Base-by-base conservation (phyloP, 2,113 vertebrate species). In the Chaetorhynchus papuensis region DNA sequence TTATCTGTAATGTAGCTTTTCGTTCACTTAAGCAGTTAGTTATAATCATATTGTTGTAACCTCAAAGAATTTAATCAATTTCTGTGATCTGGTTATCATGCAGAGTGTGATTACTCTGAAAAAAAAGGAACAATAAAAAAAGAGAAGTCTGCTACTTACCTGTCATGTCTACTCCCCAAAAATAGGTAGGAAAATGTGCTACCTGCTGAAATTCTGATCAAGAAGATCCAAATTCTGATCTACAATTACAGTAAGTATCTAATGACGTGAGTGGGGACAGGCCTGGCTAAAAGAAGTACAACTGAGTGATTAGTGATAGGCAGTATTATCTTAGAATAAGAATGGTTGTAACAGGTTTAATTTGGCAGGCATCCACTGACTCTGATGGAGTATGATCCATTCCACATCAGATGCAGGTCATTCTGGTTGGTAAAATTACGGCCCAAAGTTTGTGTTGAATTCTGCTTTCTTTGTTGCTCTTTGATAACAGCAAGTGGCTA, bases 51-150 rank as follows among this genome's bases (percentile, higher is more conserved):
- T 64, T 86, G 56, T 81, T 95, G 37, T 76, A 96, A 92, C 87
- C 49, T 97, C 61, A 85, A 87, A 90, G 69, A 94, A 94, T 95
- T 76, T 94, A 97, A 96, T 93, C 87, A 95, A 83, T 59, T 83
- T 77, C 61, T 45, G 21, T 76, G 65, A 30, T 59, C 50, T 59
- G 42, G 76, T 37, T 63, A 68, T 56, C 23, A 57, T 41, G 21
- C 31, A 88, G 22, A 76, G 41, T 60, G 39, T 66, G 35, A 96
- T 75, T 52, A 39, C 4, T 74, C 47, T 69, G 70, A 87, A 65
- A 45, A 23, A 79, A 70, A 90, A 64, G 50, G 37, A 79, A 53
- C 16, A 71, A 44, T 37, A 5, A 68, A 47, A 69, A 10, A 84
- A 57, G 22, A 64, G 14, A 78, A 39, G 45, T 37, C 33, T 88